Conservation (phyloP, 1,140 invertebrate species). For the Uloborus diversus region DNA sequence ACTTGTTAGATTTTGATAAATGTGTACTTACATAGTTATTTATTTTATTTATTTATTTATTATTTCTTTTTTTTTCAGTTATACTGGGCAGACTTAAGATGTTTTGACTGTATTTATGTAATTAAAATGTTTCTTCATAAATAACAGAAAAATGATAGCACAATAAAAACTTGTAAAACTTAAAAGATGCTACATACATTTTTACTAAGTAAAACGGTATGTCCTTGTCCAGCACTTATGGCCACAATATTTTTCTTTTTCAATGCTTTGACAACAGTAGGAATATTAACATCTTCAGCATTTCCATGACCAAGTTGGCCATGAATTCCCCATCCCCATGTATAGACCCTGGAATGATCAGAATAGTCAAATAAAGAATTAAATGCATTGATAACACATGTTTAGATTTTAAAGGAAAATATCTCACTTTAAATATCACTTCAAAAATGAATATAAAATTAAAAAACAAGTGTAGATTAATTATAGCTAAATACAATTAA, state of each 20-base stretch:
- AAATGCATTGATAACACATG: neutral
- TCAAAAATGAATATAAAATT: no score
- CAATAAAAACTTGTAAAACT: no score
- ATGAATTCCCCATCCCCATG: constrained; percentile 81
- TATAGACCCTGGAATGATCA: constrained; percentile 63
- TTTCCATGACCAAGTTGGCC: constrained; percentile 82
- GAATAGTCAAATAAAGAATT: neutral
- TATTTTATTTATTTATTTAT: no score
- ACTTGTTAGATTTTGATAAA: no score
- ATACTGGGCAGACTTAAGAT: no score
- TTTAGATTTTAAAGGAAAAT: neutral
- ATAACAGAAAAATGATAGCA: no score
- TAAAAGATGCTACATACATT: constrained; percentile 68
- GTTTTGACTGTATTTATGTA: no score
- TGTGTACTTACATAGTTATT: no score
- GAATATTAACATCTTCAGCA: constrained; percentile 73
- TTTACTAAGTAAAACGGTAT: constrained; percentile 74
- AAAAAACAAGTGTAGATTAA: no score
- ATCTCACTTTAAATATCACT: neutral
- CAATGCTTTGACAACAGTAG: constrained; percentile 69
- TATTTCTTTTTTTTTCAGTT: no score
- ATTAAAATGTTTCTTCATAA: no score
- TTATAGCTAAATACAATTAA: no score
- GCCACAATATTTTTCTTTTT: constrained; percentile 67
- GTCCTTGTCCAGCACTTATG: constrained; percentile 78